These are phyloP conservation scores for Drosophila asahinai DNA, from an alignment of 1,140 invertebrate species.

Conservation along the genomic window DNA sequence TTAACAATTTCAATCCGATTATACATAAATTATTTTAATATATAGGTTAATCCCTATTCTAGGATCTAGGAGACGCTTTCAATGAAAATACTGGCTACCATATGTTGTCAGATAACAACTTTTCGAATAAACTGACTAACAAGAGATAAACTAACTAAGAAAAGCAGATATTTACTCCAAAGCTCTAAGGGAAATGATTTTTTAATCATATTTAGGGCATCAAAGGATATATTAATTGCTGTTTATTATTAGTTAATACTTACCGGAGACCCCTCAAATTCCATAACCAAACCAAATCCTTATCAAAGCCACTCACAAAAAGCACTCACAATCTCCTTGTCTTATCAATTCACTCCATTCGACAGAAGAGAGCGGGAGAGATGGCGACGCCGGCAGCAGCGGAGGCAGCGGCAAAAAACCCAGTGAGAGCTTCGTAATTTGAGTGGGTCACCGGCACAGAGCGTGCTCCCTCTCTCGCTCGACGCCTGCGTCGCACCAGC, in stretches of 20 bases:
- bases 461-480: conserved; percentile 11
- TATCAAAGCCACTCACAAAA: conserved; percentile 12
- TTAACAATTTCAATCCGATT: too few species aligned
- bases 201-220: not conserved
- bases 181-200: too few species aligned
- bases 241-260: not conserved
- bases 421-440: conserved; percentile 55
- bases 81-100: not conserved
- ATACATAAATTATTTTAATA: too few species aligned
- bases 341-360: conserved; percentile 64
- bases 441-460: conserved; percentile 40
- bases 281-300: too few species aligned
- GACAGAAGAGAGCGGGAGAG: conserved; percentile 56
- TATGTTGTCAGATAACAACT: not conserved
- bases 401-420: conserved; percentile 41
- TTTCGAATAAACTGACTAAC: not conserved
- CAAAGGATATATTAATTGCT: not conserved
- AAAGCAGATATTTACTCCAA: too few species aligned
- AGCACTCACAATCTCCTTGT: conserved; percentile 19
- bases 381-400: conserved; percentile 53
- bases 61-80: too few species aligned
- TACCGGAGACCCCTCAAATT: not conserved
- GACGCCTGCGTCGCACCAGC: conserved; percentile 57
- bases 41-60: too few species aligned
- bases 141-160: not conserved